Evolutionary conservation across 2,888 invertebrate genomes (phyloP).

Genomic region (Pyrrhosoma nymphula): DNA sequence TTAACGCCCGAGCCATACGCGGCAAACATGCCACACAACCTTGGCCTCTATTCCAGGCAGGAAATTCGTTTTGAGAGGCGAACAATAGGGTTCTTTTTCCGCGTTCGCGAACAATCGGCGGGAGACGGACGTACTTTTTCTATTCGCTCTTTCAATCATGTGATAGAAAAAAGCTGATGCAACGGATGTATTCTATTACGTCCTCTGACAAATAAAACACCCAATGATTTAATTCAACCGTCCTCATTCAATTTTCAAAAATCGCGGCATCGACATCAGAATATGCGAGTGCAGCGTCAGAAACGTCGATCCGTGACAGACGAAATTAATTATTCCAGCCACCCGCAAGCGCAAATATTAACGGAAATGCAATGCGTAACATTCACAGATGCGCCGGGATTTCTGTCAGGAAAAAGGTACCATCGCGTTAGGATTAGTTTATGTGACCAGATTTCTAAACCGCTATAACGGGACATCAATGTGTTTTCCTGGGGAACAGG

Average conservation of each 20-base stretch:
- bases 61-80: background rate
- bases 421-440: too few relatives aligned
- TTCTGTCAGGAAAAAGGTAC: too few relatives aligned
- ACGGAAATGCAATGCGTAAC: background rate
- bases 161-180: background rate
- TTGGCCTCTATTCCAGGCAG: background rate
- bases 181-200: background rate
- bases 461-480: too few relatives aligned
- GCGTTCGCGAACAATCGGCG: background rate
- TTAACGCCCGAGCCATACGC: background rate
- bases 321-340: background rate
- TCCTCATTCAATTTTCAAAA: background rate
- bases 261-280: background rate
- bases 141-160: background rate
- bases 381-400: too few relatives aligned
- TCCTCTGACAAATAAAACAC: background rate
- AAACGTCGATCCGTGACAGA: background rate
- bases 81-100: background rate
- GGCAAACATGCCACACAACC: background rate
- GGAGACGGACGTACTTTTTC: background rate
- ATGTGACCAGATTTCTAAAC: too few relatives aligned
- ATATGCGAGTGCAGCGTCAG: background rate
- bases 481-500: too few relatives aligned
- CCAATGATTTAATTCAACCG: background rate
- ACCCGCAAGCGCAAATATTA: background rate